Evolutionary conservation across 2,113 vertebrate species (phyloP), one percentile per base, ranked within the genome.

Genomic region (Xenus cinereus): DNA sequence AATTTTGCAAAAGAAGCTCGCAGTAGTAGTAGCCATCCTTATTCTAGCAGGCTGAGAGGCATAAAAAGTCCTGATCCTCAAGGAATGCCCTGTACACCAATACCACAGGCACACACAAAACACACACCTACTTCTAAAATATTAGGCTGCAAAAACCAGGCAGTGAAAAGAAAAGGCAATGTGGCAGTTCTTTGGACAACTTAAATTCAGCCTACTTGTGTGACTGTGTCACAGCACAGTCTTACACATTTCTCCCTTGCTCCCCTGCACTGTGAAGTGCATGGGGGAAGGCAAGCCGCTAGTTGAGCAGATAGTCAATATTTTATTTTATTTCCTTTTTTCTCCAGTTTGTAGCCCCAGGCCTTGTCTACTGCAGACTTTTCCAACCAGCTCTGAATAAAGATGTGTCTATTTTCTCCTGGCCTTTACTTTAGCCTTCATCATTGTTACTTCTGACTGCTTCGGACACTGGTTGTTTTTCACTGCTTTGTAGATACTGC

Each of bases 301-400:
- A 11, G 1, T 19, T 62, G 59, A 86, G 37, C 20, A 71, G 50
- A 9, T 59, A 45, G 76, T 74, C 75, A 77, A 9, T 74, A 80
- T 93, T 92, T 88, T 63, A 60, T 89, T 87, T 87, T 45, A 37
- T 56, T 95, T 92, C 39, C 24, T 60, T 82, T 79, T 51, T 41
- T 45, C 68, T 86, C 24, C n/a, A 35, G 26, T 74, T 71, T 68
- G 53, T 78, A 64, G 46, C 56, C 80, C 39, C 56, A 74, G 68
- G 46, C 32, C 17, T 66, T 59, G 26, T 46, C 60, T 92, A 46
- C 26, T 51, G 41, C 24, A 75, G 66, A 66, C 19, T 87, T 90
- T 89, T 90, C 46, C 59, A 94, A 87, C 10, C 51, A 63, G 6
- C 35, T 78, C 45, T 63, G 76, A 66, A 68, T 68, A 94, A 91